phyloP scores from a whole-genome alignment of 2,113 vertebrate species.

The Sceloporus undulatus region DNA sequence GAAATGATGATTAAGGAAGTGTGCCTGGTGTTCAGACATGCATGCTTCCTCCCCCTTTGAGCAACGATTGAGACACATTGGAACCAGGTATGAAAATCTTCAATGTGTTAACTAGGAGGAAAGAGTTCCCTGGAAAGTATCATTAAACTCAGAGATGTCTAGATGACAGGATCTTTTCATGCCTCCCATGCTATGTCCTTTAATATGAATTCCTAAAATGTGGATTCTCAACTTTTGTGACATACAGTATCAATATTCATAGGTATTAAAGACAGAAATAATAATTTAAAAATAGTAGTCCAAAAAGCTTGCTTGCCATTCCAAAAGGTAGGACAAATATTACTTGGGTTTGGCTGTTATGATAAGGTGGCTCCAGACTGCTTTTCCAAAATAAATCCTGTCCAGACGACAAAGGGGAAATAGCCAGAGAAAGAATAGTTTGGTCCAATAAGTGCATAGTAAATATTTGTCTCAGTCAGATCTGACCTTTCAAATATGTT shows the following conservation, averaged over 20 bases:
- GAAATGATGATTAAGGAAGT: too few relatives aligned
- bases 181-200: neutral
- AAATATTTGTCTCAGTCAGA: constrained; percentile 31
- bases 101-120: neutral
- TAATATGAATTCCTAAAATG: fast-evolving
- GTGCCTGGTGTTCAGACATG: too few relatives aligned
- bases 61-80: too few relatives aligned
- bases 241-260: neutral
- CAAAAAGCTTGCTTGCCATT: fast-evolving
- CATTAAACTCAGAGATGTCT: neutral
- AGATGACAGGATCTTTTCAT: constrained; percentile 3
- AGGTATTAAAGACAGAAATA: neutral
- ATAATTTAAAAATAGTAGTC: neutral
- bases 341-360: neutral
- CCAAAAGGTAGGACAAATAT: neutral
- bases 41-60: too few relatives aligned
- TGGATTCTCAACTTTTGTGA: neutral
- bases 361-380: neutral
- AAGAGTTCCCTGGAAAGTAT: neutral
- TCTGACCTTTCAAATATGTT: constrained; percentile 39
- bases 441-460: constrained; percentile 9
- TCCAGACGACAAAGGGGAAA: neutral
- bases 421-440: constrained; percentile 10
- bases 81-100: too few relatives aligned
- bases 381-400: neutral